Conservation (phyloP, 2,797 vertebrate species). For the Tiaroga cobitis region DNA sequence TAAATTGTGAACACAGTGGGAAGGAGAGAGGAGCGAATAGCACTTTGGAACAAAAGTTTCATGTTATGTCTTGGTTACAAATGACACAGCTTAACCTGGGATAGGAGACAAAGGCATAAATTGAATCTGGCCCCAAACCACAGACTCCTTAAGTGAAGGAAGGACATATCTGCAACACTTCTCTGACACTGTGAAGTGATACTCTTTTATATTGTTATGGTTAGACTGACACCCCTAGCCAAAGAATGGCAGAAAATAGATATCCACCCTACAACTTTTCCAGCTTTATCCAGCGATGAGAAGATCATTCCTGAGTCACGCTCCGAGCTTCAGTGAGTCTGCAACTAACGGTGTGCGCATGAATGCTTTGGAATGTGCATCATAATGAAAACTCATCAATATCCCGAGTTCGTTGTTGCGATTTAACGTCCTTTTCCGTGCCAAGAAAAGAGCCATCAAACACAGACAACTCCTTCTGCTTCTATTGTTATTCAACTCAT, state of each 20-base stretch:
- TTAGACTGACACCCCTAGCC: slow-evolving; percentile 65
- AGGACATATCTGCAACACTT: slow-evolving; percentile 64
- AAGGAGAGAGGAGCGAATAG: slow-evolving; percentile 57
- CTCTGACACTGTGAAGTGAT: slow-evolving; percentile 70
- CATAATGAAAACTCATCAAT: slow-evolving; percentile 56
- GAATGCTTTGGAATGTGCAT: slow-evolving; percentile 57
- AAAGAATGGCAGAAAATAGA: slow-evolving; percentile 69
- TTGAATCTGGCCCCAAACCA: slow-evolving; percentile 60
- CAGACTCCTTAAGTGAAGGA: slow-evolving; percentile 60
- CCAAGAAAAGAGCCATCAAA: slow-evolving; percentile 53
- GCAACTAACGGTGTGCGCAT: slow-evolving; percentile 8
- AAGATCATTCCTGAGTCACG: slow-evolving; percentile 48
- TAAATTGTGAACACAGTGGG: slow-evolving; percentile 64
- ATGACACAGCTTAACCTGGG: slow-evolving; percentile 55
- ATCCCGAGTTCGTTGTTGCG: slow-evolving; percentile 21
- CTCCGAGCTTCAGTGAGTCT: slow-evolving; percentile 38
- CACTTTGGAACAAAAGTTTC: slow-evolving; percentile 66
- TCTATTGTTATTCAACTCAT: slow-evolving; percentile 50
- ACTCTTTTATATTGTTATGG: slow-evolving; percentile 70
- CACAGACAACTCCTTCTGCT: slow-evolving; percentile 44
- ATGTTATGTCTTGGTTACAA: slow-evolving; percentile 65
- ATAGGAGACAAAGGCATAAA: slow-evolving; percentile 60
- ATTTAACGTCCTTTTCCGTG: slow-evolving; percentile 34
- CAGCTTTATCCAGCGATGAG: slow-evolving; percentile 38
- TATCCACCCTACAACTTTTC: slow-evolving; percentile 64